Conservation (phyloP, 2,797 vertebrate genomes). For the Delichon dasypus region DNA sequence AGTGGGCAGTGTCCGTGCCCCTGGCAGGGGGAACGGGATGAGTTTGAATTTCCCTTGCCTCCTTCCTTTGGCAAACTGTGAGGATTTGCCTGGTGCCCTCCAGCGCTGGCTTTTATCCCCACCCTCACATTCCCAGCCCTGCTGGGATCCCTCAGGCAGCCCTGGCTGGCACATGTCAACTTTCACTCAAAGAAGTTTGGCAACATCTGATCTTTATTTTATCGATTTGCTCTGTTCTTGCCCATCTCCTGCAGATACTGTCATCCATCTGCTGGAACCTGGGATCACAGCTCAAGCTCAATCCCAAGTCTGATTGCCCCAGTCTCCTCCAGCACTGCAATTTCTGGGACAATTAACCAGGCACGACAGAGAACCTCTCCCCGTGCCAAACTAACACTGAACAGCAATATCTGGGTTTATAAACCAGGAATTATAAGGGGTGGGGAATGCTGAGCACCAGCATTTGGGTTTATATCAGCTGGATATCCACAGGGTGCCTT, state of each 20-base stretch:
- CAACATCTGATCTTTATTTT: neutral
- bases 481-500: neutral
- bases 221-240: neutral
- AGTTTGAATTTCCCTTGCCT: neutral
- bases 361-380: neutral
- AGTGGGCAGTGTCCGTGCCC: neutral
- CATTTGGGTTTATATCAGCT: neutral
- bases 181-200: neutral
- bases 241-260: neutral
- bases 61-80: neutral
- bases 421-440: neutral
- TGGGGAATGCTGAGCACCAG: neutral
- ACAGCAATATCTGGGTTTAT: neutral
- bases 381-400: neutral
- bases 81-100: neutral
- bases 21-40: neutral
- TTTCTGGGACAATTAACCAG: constrained; percentile 13
- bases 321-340: neutral
- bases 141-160: neutral
- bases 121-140: neutral
- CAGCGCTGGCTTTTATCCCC: neutral
- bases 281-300: neutral
- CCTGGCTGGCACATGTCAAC: neutral
- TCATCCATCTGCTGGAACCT: neutral
- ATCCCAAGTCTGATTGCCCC: neutral